These are phyloP conservation scores for Lutraria rhynchaena DNA, from an alignment of 1,140 invertebrate species.

Conservation along the genomic window DNA sequence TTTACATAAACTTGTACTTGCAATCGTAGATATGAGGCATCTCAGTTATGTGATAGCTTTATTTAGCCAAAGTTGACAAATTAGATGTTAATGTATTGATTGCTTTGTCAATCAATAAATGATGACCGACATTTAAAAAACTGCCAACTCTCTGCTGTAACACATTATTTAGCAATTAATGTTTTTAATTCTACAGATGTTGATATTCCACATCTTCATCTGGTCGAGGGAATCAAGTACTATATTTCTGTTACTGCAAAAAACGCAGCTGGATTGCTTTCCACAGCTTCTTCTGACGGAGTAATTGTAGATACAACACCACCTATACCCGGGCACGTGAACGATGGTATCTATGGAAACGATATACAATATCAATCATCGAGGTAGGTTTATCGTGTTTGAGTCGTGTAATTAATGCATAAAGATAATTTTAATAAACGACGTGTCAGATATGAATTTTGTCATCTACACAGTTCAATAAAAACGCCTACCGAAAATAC, in stretches of 20 bases:
- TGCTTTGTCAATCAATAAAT: not conserved
- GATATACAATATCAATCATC: conserved; percentile 70
- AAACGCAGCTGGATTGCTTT: conserved; percentile 67
- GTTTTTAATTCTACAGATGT: conserved; percentile 62
- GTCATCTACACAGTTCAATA: not conserved
- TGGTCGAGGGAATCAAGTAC: conserved; percentile 66
- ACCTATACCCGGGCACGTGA: conserved; percentile 62
- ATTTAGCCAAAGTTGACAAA: not conserved
- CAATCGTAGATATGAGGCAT: not conserved
- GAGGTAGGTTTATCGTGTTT: conserved; percentile 45
- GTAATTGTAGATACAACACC: conserved; percentile 68
- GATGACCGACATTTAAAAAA: not conserved
- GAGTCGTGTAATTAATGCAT: not conserved
- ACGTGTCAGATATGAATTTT: not conserved
- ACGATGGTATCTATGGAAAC: conserved; percentile 58
- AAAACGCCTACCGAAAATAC: not conserved
- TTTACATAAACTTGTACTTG: not conserved
- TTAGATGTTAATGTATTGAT: not conserved
- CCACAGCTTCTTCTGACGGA: conserved; percentile 66
- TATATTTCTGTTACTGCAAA: conserved; percentile 70
- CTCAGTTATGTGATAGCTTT: not conserved
- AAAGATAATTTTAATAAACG: not conserved
- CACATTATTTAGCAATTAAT: no score
- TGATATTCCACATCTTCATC: conserved; percentile 40
- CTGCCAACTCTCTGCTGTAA: no score